Percentiles rank a stretch among this genome's conserved stretches.
Evolutionary conservation across 2,888 invertebrate species (phyloP).

Genomic region (Pyrgus malvae): DNA sequence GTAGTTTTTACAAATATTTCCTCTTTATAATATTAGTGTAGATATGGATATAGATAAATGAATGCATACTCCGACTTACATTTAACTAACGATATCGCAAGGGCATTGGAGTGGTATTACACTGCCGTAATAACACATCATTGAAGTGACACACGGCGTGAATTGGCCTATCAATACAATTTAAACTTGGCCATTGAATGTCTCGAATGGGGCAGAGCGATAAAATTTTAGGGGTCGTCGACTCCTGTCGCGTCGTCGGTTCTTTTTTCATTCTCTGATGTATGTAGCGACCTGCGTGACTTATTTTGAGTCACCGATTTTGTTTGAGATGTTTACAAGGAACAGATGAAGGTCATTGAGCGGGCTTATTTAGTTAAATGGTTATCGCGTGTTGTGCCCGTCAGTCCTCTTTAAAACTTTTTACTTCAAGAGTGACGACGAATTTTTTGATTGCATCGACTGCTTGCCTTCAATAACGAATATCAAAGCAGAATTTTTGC

Average conservation of each 20-base stretch:
- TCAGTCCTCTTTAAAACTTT: neutral
- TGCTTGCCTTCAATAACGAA: neutral
- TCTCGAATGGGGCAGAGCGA: conserved; percentile 32
- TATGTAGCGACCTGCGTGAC: conserved; percentile 6
- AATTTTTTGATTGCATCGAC: neutral
- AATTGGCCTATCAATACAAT: conserved; percentile 53
- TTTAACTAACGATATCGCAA: conserved; percentile 40
- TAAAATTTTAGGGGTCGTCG: conserved; percentile 60
- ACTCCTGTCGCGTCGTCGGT: conserved; percentile 37
- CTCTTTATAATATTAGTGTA: too few relatives aligned
- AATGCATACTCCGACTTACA: conserved; percentile 31
- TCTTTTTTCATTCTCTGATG: conserved; percentile 5
- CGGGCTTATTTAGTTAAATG: conserved; percentile 7
- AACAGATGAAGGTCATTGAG: conserved; percentile 2
- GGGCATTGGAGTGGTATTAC: conserved; percentile 30
- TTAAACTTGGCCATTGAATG: conserved; percentile 43
- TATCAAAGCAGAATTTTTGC: neutral
- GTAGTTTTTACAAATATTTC: too few relatives aligned
- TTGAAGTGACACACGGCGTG: conserved; percentile 39
- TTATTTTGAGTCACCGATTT: conserved; percentile 8
- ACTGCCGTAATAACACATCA: conserved; percentile 26
- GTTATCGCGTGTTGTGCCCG: neutral
- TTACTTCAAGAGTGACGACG: neutral
- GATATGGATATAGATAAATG: too few relatives aligned
- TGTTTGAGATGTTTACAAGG: conserved; percentile 30